Conservation (phyloP, 2,113 vertebrate species). For the Sciurus niger region DNA sequence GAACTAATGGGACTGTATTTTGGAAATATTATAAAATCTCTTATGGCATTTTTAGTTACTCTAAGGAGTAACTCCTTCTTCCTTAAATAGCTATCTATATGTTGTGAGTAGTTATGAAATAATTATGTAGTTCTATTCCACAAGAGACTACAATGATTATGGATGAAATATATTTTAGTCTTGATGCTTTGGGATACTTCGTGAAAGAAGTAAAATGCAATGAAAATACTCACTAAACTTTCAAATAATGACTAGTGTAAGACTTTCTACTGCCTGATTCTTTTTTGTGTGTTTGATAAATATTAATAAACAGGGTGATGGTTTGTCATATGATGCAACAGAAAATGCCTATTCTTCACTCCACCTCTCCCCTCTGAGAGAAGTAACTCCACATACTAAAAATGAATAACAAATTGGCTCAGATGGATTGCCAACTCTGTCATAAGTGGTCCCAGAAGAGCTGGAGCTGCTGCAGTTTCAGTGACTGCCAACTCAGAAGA, state of each 20-base stretch:
- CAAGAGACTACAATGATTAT: conserved; percentile 37
- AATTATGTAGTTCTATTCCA: conserved; percentile 54
- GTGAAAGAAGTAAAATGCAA: conserved; percentile 61
- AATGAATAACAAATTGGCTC: conserved; percentile 69
- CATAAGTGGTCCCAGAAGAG: conserved; percentile 67
- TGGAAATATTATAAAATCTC: conserved; percentile 54
- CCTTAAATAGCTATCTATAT: conserved; percentile 39
- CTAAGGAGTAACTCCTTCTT: conserved; percentile 66
- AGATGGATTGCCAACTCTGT: conserved; percentile 54
- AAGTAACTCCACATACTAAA: conserved; percentile 66
- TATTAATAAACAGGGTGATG: conserved; percentile 5
- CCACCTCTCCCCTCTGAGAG: background rate
- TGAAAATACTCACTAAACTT: conserved; percentile 56
- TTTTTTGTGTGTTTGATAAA: conserved; percentile 40
- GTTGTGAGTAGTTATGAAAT: conserved; percentile 48
- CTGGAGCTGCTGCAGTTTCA: conserved; percentile 53
- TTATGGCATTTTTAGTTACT: conserved; percentile 28
- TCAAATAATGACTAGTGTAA: conserved; percentile 54
- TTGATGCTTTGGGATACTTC: conserved; percentile 35
- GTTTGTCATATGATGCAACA: conserved; percentile 61
- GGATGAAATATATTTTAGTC: conserved; percentile 64
- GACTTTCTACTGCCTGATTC: conserved; percentile 13
- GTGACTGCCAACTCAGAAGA: conserved; percentile 68
- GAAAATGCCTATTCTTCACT: conserved; percentile 31
- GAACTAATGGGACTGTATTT: conserved; percentile 41